Evolutionary conservation across 92 coral and sea anemone genomes (phyloP).

Genomic region (Porites lobata): DNA sequence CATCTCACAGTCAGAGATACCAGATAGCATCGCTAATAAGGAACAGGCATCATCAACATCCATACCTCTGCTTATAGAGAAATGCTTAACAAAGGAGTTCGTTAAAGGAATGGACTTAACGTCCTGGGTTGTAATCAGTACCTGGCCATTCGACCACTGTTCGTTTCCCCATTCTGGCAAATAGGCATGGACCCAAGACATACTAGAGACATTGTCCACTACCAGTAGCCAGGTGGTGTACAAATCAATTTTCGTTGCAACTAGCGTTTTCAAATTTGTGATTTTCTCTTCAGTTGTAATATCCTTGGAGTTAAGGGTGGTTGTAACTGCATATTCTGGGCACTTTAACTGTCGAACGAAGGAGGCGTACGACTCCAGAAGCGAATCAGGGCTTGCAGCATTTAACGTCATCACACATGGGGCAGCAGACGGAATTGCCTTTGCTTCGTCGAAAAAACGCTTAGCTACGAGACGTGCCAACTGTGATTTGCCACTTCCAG

Average conservation of each 20-base stretch:
- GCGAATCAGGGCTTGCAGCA: slow-evolving; percentile 37
- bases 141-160: slow-evolving; percentile 54
- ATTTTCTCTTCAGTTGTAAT: slow-evolving; percentile 46
- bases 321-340: slow-evolving; percentile 34
- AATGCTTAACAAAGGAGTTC: slow-evolving; percentile 1
- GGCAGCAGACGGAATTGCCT: not conserved
- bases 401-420: slow-evolving; percentile 57
- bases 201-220: slow-evolving; percentile 27
- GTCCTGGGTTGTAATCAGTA: slow-evolving; percentile 56
- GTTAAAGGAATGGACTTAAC: slow-evolving; percentile 25
- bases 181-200: not conserved
- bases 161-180: slow-evolving; percentile 39
- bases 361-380: slow-evolving; percentile 50
- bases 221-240: slow-evolving; percentile 30
- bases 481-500: slow-evolving; percentile 64
- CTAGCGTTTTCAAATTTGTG: slow-evolving; percentile 5
- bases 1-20: slow-evolving; percentile 35
- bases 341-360: slow-evolving; percentile 49
- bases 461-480: slow-evolving; percentile 27
- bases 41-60: not conserved
- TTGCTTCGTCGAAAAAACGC: slow-evolving; percentile 3
- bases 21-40: slow-evolving; percentile 4
- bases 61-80: slow-evolving; percentile 25
- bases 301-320: slow-evolving; percentile 21
- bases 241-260: slow-evolving; percentile 6